Evolutionary conservation across 2,797 vertebrate genomes (phyloP).

Genomic region (Pyrocephalus nanus): DNA sequence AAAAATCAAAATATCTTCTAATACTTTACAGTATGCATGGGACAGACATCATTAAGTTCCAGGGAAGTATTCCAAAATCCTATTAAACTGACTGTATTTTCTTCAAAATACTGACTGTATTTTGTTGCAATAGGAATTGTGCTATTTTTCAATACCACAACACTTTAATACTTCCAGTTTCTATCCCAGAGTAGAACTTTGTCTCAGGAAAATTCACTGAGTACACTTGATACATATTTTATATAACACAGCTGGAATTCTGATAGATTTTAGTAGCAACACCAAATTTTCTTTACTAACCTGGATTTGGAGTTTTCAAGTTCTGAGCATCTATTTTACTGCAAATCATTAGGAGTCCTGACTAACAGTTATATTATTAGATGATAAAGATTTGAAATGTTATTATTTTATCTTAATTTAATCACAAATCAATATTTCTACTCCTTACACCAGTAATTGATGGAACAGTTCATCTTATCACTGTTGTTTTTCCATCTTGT

Average conservation of each 20-base stretch:
- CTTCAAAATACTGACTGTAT: background rate
- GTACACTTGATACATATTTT: background rate
- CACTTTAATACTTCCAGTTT: background rate
- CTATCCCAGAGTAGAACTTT: background rate
- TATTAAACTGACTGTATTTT: background rate
- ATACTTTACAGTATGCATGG: background rate
- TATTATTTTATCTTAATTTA: constrained; percentile 22
- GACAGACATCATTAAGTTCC: background rate
- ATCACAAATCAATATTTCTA: constrained; percentile 23
- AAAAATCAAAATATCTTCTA: background rate
- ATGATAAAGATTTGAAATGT: background rate
- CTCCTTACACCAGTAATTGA: background rate
- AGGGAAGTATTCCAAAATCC: background rate
- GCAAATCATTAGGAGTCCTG: background rate
- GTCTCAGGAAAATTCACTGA: background rate
- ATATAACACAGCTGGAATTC: background rate
- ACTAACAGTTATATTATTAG: background rate
- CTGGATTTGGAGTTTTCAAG: background rate
- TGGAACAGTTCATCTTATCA: constrained; percentile 1
- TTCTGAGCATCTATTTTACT: background rate
- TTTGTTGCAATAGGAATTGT: background rate
- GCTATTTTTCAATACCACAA: background rate
- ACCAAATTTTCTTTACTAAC: background rate
- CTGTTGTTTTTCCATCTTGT: background rate
- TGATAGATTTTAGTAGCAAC: background rate